Evolutionary conservation across 2,888 invertebrate species (phyloP), one percentile per base, ranked within the genome.

Genomic region (Hecatera dysodea): DNA sequence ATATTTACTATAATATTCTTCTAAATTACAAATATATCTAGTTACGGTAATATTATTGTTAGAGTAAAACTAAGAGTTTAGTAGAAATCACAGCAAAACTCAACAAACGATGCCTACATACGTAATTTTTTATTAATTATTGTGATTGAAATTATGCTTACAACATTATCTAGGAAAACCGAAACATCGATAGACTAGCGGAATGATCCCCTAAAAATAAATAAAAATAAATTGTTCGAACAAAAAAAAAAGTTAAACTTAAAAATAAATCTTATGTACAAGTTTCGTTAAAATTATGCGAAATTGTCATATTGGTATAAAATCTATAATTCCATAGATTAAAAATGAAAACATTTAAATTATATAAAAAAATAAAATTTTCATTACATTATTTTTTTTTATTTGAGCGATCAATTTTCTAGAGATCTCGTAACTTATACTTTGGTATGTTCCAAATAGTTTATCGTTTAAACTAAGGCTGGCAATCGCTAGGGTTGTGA

Each of bases 51-150:
- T 78, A 70, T 81, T 76, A 78, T 75, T 57, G 63, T 67, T 52
- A 78, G 67, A 61, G 52, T 70, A 79, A 78, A 83, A 57, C 74
- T 80, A 81, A 72, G 86, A 88, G 71, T 85, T 90, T 91, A 92
- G 89, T 90, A 91, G 92, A 92, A 93, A 94, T 94, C 94, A 94
- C 94, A 94, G 94, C 89, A 91, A 91, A 91, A 89, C 87, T 90
- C 90, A 90, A 89, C 88, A 85, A 81, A 87, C 84, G 83, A 81
- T 66, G 75, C 77, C 70, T 79, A 80, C 1, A 53, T 76, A 73
- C 57, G 55, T 77, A 78, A 59, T 74, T 75, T 75, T n/a, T 74
- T 67, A 69, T 68, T 79, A 65, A 75, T 85, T 87, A 80, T 85
- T 88, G 88, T 84, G 86, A 87, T 86, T 83, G 75, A 70, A 76